Evolutionary conservation across 1,140 invertebrate genomes (phyloP), one percentile per base, ranked within the genome.

Genomic region (Limonius californicus): DNA sequence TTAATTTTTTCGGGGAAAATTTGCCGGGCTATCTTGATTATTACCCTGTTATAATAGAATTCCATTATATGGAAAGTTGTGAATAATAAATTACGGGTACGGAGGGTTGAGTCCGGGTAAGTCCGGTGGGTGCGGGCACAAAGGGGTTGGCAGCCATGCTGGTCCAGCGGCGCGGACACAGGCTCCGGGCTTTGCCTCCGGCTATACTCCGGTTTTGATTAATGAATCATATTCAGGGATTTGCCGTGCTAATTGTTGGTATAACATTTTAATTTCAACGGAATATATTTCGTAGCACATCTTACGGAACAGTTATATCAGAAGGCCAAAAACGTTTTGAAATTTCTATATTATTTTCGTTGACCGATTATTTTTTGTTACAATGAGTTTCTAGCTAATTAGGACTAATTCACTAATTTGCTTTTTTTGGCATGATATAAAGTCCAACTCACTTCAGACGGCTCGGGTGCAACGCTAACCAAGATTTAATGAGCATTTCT

Each of bases 31-130:
- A 45, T 45, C 16, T 45, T 6, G 68, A 73, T 73, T 71, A 72
- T 73, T 73, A 72, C 64, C 62, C 68, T 62, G 64, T 68, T 68
- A 70, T 72, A 73, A 72, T 69, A 68, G 72, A 73, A 73, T 73
- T 69, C 72, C 65, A 71, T 69, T 70, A 68, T 63, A 50, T 18
- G 72, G 54, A 70, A 73, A 73, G 67, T 70, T 68, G 72, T 70
- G 72, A 73, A 73, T 73, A 73, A 73, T 73, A 73, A 73, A 73
- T 73, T 71, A 71, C 65, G 67, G 67, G 68, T 66, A 65, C 62
- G 67, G 59, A 53, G 57, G 57, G 57, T 18, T 27, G 57, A 57
- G 57, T 58, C 58, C 64, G 19, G 54, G 32, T 61, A 60, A 57
- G 45, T 39, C 32, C 39, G 55, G 21, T 15, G 19, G 54, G 66